Percentiles rank a stretch among this genome's conserved stretches.
Conservation (phyloP, 2,797 vertebrate species). For the Hypotaenidia okinawae region DNA sequence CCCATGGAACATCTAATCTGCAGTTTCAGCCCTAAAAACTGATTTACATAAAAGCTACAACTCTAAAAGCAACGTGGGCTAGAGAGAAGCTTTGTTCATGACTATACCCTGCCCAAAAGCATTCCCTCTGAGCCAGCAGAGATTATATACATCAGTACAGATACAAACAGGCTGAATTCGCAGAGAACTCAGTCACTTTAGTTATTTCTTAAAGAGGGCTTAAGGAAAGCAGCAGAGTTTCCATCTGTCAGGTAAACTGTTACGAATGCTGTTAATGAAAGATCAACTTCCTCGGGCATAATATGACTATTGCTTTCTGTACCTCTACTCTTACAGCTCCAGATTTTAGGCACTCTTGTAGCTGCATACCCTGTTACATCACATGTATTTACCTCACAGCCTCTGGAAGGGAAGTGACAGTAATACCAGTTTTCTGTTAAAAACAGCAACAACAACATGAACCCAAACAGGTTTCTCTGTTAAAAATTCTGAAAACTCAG, state of each 20-base stretch:
- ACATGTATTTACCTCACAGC: neutral
- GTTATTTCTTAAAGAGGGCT: neutral
- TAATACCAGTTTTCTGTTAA: neutral
- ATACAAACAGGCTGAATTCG: neutral
- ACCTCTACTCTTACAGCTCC: neutral
- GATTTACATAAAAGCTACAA: neutral
- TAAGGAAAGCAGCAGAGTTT: neutral
- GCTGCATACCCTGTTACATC: neutral
- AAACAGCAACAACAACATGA: neutral
- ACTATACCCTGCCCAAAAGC: neutral
- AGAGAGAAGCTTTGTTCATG: neutral
- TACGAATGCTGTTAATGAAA: neutral
- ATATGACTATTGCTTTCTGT: neutral
- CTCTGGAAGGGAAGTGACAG: neutral
- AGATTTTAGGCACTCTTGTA: neutral
- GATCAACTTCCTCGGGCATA: neutral
- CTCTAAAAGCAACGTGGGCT: neutral
- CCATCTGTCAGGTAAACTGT: neutral
- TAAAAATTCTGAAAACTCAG: neutral
- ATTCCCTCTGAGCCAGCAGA: neutral
- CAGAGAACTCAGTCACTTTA: neutral
- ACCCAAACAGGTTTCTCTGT: neutral
- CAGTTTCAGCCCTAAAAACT: slow-evolving; percentile 15
- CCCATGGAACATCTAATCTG: neutral
- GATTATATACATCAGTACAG: neutral